phyloP scores from a whole-genome alignment of 2,888 invertebrate genomes.

The Noctuana brunneofusca region DNA sequence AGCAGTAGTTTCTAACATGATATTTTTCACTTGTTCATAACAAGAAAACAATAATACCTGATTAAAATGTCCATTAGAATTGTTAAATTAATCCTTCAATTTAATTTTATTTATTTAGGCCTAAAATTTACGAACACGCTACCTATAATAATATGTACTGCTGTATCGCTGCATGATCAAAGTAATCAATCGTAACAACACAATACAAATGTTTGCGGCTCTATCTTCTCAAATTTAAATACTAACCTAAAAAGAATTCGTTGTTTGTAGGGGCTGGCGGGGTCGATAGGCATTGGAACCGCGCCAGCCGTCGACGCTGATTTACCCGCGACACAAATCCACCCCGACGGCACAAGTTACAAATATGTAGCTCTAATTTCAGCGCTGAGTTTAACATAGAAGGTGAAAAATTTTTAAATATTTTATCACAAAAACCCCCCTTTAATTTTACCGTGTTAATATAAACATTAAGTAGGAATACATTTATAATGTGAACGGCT shows the following conservation, averaged over 20 bases:
- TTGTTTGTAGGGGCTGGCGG: conserved; percentile 42
- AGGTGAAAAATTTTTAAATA: no score
- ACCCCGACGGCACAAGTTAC: conserved; percentile 54
- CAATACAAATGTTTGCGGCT: neutral
- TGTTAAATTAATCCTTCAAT: no score
- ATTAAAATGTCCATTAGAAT: no score
- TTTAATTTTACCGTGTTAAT: no score
- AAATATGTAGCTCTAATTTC: no score
- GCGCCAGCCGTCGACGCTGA: conserved; percentile 69
- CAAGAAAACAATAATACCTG: no score
- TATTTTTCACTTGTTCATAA: no score
- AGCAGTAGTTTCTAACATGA: neutral
- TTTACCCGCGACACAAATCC: conserved; percentile 57
- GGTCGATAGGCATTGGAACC: conserved; percentile 79
- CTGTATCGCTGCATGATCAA: neutral
- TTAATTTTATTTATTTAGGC: no score
- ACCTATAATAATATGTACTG: neutral
- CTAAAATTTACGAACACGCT: neutral
- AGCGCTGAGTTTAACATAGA: no score
- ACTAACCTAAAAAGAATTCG: conserved; percentile 28
- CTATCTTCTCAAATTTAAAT: conserved; percentile 8
- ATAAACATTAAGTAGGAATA: no score
- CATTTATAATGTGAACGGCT: no score
- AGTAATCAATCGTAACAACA: neutral
- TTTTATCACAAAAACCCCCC: no score